Evolutionary conservation across 1,140 invertebrate genomes (phyloP), one percentile per base, ranked within the genome.

Genomic region (Drosophila tsacasi): DNA sequence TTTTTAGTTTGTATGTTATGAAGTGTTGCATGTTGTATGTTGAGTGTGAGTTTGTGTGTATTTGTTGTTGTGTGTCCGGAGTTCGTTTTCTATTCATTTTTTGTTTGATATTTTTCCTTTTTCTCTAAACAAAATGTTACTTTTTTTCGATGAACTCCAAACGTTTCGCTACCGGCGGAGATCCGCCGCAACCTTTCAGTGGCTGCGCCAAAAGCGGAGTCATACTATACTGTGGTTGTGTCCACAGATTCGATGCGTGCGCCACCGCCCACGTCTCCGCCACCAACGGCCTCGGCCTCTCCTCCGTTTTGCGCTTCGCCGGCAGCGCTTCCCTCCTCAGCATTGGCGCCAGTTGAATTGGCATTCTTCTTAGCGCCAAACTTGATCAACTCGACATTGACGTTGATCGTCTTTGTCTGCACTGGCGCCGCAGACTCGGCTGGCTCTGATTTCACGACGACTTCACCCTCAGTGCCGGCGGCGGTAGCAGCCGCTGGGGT

Each of bases 191-290:
- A 85, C 81, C 86, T 63, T 92, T 92, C 80, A 42, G 76, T 80
- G 92, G 92, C 89, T 80, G 79, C 79, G 49, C 78, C 71, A 61
- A 71, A 54, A 44, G 62, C 63, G 65, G 68, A 63, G 64, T 91
- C 91, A 92, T 92, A 92, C 91, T 92, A 92, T 92, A 92, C 91
- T 76, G 91, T 92, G 76, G 91, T 92, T 30, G 91, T 92, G 62
- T 92, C 91, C 74, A 92, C 91, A 61, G 91, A 91, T 76, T 92
- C 91, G 59, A 92, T 92, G 46, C 91, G 91, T 66, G 89, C 71
- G 60, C 85, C 80, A 52, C 71, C 80, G 60, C 71, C 55, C 35
- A 65, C 55, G 47, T 85, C 84, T 59, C 72, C 76, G 25, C 79
- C 85, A 15, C 52, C 82, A 37, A 23, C 68, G 27, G 75, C 35